Evolutionary conservation across 2,888 invertebrate species (phyloP).

Genomic region (Agrenia bidenticulata): DNA sequence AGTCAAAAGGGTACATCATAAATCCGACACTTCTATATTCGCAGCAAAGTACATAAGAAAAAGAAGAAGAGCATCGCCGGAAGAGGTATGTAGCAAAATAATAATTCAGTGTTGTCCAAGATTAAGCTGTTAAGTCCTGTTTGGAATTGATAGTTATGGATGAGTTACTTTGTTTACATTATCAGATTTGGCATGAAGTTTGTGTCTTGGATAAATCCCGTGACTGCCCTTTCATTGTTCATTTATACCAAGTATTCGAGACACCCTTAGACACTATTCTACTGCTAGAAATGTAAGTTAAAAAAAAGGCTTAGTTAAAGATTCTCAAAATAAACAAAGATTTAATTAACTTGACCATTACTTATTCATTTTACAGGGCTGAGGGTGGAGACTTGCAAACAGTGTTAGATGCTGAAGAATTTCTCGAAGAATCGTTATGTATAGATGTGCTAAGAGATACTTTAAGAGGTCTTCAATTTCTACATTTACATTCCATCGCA

Average conservation of each 20-base stretch:
- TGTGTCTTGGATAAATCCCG: slow-evolving; percentile 85
- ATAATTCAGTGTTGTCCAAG: not conserved
- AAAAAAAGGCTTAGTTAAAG: not conserved
- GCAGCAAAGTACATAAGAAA: slow-evolving; percentile 96
- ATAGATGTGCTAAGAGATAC: slow-evolving; percentile 85
- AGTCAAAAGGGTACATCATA: slow-evolving; percentile 85
- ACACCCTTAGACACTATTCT: slow-evolving; percentile 71
- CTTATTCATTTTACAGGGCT: slow-evolving; percentile 67
- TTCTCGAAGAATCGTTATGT: slow-evolving; percentile 76
- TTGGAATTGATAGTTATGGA: no score
- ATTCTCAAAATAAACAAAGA: not conserved
- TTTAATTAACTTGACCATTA: not conserved
- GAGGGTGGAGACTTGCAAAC: slow-evolving; percentile 94
- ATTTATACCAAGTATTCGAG: slow-evolving; percentile 84
- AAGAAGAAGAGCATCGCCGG: slow-evolving; percentile 70
- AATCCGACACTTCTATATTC: slow-evolving; percentile 80
- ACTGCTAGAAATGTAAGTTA: slow-evolving; percentile 81
- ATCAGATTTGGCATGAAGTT: slow-evolving; percentile 90
- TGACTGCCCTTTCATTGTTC: slow-evolving; percentile 80
- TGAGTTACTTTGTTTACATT: no score
- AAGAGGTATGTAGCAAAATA: slow-evolving; percentile 44
- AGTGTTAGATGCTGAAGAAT: slow-evolving; percentile 81
- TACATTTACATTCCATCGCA: slow-evolving; percentile 89
- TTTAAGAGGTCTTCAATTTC: slow-evolving; percentile 82
- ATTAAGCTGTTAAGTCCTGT: not conserved